Conservation (phyloP, 1,140 invertebrate species). For the Cecropterus lyciades region DNA sequence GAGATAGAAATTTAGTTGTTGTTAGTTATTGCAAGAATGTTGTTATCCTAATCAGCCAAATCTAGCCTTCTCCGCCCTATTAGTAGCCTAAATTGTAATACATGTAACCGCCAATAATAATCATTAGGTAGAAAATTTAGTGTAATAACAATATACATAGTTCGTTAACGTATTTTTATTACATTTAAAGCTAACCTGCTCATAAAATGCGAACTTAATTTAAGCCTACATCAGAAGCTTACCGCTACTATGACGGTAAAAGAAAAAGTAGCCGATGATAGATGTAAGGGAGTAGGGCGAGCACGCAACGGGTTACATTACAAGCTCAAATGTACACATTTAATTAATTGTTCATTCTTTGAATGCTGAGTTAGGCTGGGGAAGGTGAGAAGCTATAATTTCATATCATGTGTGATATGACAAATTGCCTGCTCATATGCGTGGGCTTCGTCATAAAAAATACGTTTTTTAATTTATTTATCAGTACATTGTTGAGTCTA, state of each 20-base stretch:
- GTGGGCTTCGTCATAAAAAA: not conserved
- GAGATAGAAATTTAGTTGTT: no score
- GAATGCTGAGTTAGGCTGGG: not conserved
- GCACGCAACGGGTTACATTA: constrained; percentile 18
- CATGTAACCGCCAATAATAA: no score
- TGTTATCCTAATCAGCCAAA: no score
- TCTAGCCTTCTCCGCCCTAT: no score
- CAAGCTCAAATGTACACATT: not conserved
- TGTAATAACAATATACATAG: no score
- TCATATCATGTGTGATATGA: constrained; percentile 4
- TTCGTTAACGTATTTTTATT: no score
- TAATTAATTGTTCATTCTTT: constrained; percentile 14
- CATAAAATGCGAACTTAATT: constrained; percentile 12
- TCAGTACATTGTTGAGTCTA: not conserved
- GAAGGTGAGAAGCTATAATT: constrained; percentile 15
- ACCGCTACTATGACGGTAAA: constrained; percentile 4
- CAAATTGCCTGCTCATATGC: constrained; percentile 2
- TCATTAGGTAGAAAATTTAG: no score
- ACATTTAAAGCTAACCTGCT: not conserved
- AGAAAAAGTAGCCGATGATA: constrained; percentile 14
- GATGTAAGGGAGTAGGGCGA: constrained; percentile 1
- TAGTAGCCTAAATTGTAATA: no score
- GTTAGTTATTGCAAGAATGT: no score
- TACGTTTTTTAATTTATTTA: constrained; percentile 9
- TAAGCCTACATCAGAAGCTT: constrained; percentile 1